Evolutionary conservation across 2,888 invertebrate genomes (phyloP).

Genomic region (Ophioninae sp.): DNA sequence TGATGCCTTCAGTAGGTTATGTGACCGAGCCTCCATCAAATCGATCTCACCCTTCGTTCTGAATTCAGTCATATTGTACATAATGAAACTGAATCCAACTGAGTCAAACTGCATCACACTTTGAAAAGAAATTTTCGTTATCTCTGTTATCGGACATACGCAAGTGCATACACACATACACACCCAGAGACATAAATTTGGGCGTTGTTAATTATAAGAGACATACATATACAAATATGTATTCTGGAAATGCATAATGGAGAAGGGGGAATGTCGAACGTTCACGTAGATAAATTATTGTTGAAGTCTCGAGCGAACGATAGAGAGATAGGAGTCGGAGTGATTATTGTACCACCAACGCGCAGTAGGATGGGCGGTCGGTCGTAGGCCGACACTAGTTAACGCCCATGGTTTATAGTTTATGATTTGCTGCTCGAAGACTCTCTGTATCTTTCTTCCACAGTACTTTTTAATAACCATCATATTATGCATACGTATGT

Average conservation of each 20-base stretch:
- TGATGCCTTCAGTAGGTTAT: background rate
- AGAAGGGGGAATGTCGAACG: slow-evolving; percentile 36
- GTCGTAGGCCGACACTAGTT: slow-evolving; percentile 68
- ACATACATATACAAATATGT: slow-evolving; percentile 12
- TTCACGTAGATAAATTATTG: slow-evolving; percentile 72
- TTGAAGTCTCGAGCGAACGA: slow-evolving; percentile 56
- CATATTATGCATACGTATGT: slow-evolving; percentile 8
- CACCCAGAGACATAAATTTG: background rate
- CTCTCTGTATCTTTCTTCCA: slow-evolving; percentile 34
- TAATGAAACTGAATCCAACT: background rate
- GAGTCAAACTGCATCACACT: slow-evolving; percentile 42
- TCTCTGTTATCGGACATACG: background rate
- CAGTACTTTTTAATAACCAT: slow-evolving; percentile 53
- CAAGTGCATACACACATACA: background rate
- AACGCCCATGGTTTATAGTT: slow-evolving; percentile 73
- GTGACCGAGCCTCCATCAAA: background rate
- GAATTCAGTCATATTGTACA: background rate
- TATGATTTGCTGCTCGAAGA: slow-evolving; percentile 55
- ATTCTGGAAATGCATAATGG: slow-evolving; percentile 28
- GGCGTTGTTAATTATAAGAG: background rate
- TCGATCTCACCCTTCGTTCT: background rate
- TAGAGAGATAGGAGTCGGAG: slow-evolving; percentile 44
- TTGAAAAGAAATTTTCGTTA: slow-evolving; percentile 8
- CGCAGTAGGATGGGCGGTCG: slow-evolving; percentile 75
- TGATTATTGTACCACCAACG: slow-evolving; percentile 70